A percentile compares a stretch with the other conserved stretches of the same genome.
These are phyloP conservation scores for Parazoanthus swiftii DNA, from an alignment of 92 coral and sea anemone species.

Conservation along the genomic window DNA sequence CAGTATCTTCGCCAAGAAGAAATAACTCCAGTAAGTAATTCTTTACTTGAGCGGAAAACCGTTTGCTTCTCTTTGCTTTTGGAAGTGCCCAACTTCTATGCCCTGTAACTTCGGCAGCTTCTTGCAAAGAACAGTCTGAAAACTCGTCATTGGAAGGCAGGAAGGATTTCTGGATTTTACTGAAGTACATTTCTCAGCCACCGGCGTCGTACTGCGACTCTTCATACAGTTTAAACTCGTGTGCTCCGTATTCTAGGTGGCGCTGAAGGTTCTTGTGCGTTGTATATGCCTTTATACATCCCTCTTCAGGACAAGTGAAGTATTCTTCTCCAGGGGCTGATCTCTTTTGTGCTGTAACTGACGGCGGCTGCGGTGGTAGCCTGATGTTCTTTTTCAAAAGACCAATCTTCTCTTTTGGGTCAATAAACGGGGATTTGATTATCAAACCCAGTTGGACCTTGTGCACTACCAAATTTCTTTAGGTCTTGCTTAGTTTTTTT, in stretches of 20 bases:
- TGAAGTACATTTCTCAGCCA: constrained; percentile 52
- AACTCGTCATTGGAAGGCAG: not conserved
- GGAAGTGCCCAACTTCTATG: too few relatives aligned
- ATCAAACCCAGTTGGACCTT: not conserved
- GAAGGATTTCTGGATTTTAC: constrained; percentile 36
- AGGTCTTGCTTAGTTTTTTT: not conserved
- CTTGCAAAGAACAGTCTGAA: too few relatives aligned
- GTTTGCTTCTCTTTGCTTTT: constrained; percentile 26
- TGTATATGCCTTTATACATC: constrained; percentile 40
- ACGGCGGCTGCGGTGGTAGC: not conserved
- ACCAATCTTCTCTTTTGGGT: not conserved
- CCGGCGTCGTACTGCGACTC: constrained; percentile 54
- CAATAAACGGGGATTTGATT: not conserved
- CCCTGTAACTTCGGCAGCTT: not conserved
- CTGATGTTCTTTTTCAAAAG: not conserved
- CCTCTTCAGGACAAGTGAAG: constrained; percentile 53
- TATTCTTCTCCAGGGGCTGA: not conserved
- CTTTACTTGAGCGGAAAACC: constrained; percentile 43
- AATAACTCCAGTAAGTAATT: constrained; percentile 49
- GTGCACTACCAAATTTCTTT: not conserved
- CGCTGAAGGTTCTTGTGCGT: constrained; percentile 30
- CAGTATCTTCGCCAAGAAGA: constrained; percentile 56
- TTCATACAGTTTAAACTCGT: not conserved
- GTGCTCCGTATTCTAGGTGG: constrained; percentile 50
- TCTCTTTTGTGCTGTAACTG: not conserved